Percentiles rank a stretch among this genome's conserved stretches.
Evolutionary conservation across 2,888 invertebrate species (phyloP).

Genomic region (Cataglyphis cursor): DNA sequence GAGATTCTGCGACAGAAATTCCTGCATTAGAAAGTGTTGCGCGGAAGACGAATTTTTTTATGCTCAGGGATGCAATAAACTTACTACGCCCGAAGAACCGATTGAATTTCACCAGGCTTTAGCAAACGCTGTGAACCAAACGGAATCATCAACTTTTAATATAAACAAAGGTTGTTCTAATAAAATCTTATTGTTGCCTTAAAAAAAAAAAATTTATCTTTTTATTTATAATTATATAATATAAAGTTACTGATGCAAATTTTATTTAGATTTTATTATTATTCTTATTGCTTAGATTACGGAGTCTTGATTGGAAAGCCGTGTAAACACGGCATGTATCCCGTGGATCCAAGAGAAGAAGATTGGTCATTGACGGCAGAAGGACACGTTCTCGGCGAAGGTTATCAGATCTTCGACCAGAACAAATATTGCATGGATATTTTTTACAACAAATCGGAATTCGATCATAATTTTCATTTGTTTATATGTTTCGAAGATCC

Average conservation of each 20-base stretch:
- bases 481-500: constrained; percentile 81
- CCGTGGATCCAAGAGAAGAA: constrained; percentile 68
- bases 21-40: constrained; percentile 86
- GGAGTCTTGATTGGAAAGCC: constrained; percentile 78
- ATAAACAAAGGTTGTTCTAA: constrained; percentile 16
- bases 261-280: not conserved
- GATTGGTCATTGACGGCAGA: constrained; percentile 74
- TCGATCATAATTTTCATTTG: constrained; percentile 64
- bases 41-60: constrained; percentile 76
- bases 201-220: not conserved
- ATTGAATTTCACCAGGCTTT: constrained; percentile 46
- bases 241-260: not conserved
- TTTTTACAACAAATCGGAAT: constrained; percentile 58
- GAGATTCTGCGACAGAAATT: constrained; percentile 72
- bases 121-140: constrained; percentile 30
- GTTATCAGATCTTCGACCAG: constrained; percentile 64
- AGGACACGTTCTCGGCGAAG: constrained; percentile 73
- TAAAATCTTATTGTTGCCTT: not conserved
- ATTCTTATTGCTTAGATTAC: constrained; percentile 73
- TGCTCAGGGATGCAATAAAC: not conserved
- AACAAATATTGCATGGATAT: constrained; percentile 83
- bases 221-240: not conserved
- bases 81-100: not conserved
- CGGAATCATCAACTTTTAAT: constrained; percentile 6
- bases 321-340: constrained; percentile 75